These are phyloP conservation scores for Tetranychus truncatus DNA, from an alignment of 2,888 invertebrate genomes.

Conservation along the genomic window DNA sequence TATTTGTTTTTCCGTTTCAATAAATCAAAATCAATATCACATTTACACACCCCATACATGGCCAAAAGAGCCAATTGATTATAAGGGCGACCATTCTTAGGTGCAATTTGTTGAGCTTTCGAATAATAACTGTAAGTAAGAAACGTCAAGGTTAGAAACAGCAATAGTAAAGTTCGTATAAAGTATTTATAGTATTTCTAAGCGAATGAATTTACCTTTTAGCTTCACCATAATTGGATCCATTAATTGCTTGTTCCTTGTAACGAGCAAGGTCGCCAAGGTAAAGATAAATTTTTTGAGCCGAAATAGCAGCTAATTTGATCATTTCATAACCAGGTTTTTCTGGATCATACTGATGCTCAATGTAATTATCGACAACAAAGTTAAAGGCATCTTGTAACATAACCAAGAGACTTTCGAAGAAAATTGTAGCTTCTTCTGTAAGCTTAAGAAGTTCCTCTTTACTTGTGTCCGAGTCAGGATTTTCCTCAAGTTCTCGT, in stretches of 20 bases:
- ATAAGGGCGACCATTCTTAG: constrained; percentile 83
- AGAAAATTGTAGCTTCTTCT: constrained; percentile 40
- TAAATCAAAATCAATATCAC: too few relatives aligned
- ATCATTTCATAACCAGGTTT: constrained; percentile 21
- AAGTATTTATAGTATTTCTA: too few relatives aligned
- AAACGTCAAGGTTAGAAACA: background rate
- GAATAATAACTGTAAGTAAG: constrained; percentile 53
- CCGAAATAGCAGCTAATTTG: constrained; percentile 44
- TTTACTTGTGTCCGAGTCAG: constrained; percentile 8
- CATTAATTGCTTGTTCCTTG: constrained; percentile 57
- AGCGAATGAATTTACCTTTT: constrained; percentile 38
- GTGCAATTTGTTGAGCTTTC: constrained; percentile 78
- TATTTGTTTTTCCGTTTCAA: too few relatives aligned
- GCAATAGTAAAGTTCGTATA: background rate
- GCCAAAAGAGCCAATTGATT: constrained; percentile 83
- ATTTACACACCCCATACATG: constrained; percentile 36
- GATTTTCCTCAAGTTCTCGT: constrained; percentile 44
- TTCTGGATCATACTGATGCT: constrained; percentile 28
- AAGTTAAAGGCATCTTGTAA: constrained; percentile 58
- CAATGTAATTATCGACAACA: constrained; percentile 40
- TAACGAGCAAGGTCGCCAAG: constrained; percentile 84
- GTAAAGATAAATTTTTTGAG: constrained; percentile 69
- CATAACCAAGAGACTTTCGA: constrained; percentile 50
- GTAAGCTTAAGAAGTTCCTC: constrained; percentile 17
- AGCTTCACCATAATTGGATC: constrained; percentile 58